These are phyloP conservation scores for Chrysopa pallens DNA, from an alignment of 1,140 invertebrate genomes.

Conservation along the genomic window DNA sequence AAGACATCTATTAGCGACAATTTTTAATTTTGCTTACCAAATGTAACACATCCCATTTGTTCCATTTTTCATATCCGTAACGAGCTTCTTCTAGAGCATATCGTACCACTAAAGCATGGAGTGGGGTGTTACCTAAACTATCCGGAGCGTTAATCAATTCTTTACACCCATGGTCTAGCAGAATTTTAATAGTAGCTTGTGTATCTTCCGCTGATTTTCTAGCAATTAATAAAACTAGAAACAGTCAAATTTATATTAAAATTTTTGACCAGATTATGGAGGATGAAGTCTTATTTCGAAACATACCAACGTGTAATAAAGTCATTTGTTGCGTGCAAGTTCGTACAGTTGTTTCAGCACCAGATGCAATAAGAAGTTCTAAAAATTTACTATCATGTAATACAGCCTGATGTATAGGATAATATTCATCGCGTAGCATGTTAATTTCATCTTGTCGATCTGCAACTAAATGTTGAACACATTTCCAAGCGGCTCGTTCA, in stretches of 20 bases:
- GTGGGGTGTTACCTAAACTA: slow-evolving; percentile 42
- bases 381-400: slow-evolving; percentile 47
- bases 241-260: background rate
- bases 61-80: slow-evolving; percentile 50
- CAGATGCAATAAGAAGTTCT: slow-evolving; percentile 40
- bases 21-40: slow-evolving; percentile 23
- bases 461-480: slow-evolving; percentile 41
- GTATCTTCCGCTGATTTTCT: slow-evolving; percentile 52
- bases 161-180: slow-evolving; percentile 45
- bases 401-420: slow-evolving; percentile 54
- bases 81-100: slow-evolving; percentile 52
- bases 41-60: slow-evolving; percentile 52
- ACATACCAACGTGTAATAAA: slow-evolving; percentile 39
- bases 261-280: no score
- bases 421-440: slow-evolving; percentile 56
- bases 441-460: slow-evolving; percentile 53
- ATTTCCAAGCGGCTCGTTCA: slow-evolving; percentile 49
- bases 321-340: slow-evolving; percentile 60
- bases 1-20: background rate
- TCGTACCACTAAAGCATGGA: slow-evolving; percentile 46
- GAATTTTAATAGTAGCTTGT: slow-evolving; percentile 37
- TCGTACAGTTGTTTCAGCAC: slow-evolving; percentile 45
- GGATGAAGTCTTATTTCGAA: no score
- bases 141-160: slow-evolving; percentile 56
- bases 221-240: slow-evolving; percentile 34